Evolutionary conservation across 1,140 invertebrate species (phyloP).

Genomic region (Bacillus rossius): DNA sequence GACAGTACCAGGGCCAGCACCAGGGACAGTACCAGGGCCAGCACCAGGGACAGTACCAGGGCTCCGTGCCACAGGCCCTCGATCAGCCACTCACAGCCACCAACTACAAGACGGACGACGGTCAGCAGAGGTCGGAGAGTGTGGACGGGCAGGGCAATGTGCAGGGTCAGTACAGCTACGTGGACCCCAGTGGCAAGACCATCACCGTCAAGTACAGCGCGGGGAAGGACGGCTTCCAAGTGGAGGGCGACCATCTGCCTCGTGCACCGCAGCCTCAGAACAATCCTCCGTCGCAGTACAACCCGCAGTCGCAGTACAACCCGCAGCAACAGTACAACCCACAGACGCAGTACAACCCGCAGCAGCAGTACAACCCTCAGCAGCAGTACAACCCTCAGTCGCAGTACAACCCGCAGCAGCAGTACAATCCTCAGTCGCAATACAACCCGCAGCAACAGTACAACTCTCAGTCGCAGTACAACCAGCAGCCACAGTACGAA

Average conservation of each 20-base stretch:
- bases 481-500: neutral
- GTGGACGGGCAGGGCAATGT: slow-evolving; percentile 32
- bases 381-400: neutral
- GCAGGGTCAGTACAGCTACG: slow-evolving; percentile 44
- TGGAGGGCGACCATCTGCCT: slow-evolving; percentile 25
- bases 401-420: neutral
- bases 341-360: neutral
- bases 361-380: neutral
- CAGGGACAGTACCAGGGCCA: neutral
- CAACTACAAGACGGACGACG: slow-evolving; percentile 26
- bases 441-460: slow-evolving; percentile 3
- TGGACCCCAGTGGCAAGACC: slow-evolving; percentile 44
- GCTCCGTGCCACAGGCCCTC: neutral
- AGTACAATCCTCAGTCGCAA: slow-evolving; percentile 11
- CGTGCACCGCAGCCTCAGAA: neutral
- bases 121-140: slow-evolving; percentile 20
- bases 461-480: slow-evolving; percentile 3
- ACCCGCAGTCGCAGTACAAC: neutral
- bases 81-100: slow-evolving; percentile 10
- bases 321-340: no score
- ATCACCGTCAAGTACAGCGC: slow-evolving; percentile 58
- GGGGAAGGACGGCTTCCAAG: slow-evolving; percentile 58
- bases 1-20: neutral
- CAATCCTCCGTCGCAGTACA: slow-evolving; percentile 3
- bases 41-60: neutral